phyloP scores from a whole-genome alignment of 2,888 invertebrate species.

The Pristionchus entomophagus region DNA sequence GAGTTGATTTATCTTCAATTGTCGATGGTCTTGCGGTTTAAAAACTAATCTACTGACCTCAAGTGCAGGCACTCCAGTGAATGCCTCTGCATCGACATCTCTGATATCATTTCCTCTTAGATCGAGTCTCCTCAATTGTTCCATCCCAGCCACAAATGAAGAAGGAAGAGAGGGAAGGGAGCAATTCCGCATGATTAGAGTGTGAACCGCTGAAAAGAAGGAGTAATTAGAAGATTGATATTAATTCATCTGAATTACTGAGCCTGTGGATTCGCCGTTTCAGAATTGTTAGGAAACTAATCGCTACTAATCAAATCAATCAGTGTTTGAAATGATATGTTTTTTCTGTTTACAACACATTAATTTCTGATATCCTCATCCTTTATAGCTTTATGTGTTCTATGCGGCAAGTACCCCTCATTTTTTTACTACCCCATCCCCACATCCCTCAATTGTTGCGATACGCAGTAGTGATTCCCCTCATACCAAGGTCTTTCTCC shows the following conservation, averaged over 20 bases:
- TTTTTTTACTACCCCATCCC: not conserved
- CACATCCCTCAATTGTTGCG: not conserved
- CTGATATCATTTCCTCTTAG: not conserved
- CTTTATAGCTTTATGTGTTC: too few relatives aligned
- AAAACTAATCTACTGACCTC: not conserved
- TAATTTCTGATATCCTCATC: too few relatives aligned
- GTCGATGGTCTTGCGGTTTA: too few relatives aligned
- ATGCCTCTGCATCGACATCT: not conserved
- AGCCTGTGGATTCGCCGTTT: too few relatives aligned
- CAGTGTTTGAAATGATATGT: too few relatives aligned
- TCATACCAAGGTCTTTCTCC: conserved; percentile 11
- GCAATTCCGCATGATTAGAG: not conserved
- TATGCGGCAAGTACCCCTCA: not conserved
- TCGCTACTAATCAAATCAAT: too few relatives aligned
- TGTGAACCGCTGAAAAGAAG: not conserved
- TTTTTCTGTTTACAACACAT: too few relatives aligned
- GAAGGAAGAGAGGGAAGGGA: not conserved
- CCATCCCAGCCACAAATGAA: not conserved
- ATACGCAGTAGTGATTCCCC: not conserved
- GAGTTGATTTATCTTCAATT: too few relatives aligned
- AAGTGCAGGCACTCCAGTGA: not conserved
- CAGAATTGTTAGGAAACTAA: too few relatives aligned
- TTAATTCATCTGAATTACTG: too few relatives aligned
- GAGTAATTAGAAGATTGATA: too few relatives aligned
- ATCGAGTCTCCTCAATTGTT: not conserved